These are phyloP conservation scores for Myotis planiceps DNA, from an alignment of 2,797 vertebrate species.

Conservation along the genomic window DNA sequence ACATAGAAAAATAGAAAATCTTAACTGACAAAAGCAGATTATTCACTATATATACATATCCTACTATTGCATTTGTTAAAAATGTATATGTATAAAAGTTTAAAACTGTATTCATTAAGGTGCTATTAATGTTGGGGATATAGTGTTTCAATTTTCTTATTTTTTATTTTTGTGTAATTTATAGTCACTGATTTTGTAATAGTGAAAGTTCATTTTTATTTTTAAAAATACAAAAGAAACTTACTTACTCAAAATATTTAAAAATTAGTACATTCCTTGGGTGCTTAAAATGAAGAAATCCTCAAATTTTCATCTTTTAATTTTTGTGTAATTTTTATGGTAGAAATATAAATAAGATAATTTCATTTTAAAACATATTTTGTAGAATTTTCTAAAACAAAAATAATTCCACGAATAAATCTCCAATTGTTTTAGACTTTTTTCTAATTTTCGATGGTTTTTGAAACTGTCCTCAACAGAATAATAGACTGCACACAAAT, in stretches of 20 bases:
- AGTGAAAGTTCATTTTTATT: background rate
- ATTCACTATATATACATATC: background rate
- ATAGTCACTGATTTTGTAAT: background rate
- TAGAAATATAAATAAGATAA: background rate
- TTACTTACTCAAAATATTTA: background rate
- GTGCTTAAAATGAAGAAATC: slow-evolving; percentile 4
- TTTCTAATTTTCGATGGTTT: slow-evolving; percentile 38
- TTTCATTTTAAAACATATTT: slow-evolving; percentile 27
- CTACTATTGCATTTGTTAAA: background rate
- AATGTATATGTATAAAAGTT: background rate
- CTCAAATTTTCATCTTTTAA: slow-evolving; percentile 20
- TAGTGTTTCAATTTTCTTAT: background rate
- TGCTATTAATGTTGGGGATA: background rate
- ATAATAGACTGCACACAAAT: slow-evolving; percentile 49
- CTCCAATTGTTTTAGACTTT: background rate
- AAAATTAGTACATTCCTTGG: background rate
- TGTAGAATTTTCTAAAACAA: slow-evolving; percentile 45
- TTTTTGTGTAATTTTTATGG: background rate
- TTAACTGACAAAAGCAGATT: background rate
- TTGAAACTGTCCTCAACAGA: slow-evolving; percentile 50
- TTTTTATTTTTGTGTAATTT: background rate
- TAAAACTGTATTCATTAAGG: background rate
- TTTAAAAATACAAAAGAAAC: slow-evolving; percentile 20
- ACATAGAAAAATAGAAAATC: background rate
- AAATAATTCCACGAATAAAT: slow-evolving; percentile 42